Evolutionary conservation across 1,140 invertebrate species (phyloP), one percentile per base, ranked within the genome.

Genomic region (Himalopsyche phryganea): DNA sequence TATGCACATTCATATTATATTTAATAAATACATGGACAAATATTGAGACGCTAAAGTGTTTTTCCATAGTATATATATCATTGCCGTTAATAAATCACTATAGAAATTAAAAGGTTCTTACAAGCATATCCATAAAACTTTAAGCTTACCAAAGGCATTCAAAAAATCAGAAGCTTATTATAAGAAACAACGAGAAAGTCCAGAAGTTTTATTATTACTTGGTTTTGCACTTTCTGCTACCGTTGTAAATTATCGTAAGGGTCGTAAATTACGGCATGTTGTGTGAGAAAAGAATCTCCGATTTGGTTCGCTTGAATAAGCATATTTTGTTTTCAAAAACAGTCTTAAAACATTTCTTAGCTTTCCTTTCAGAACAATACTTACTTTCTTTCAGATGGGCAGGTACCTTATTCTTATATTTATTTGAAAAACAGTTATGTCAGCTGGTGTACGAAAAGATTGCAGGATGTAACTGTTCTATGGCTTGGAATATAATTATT

Each of bases 161-260:
- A 52, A 35, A 20, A 20, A 19, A 10, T 13, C 19, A 28, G 20
- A 48, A 19, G 13, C 40, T 41, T 41, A 14, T 14, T 11, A 50
- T 2, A 36, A 14, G 28, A 50, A 50, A 50, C 48, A 50, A 50
- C 14, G 15, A 20, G 15, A 7, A n/a, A 2, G 48, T 38, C 38
- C 35, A 36, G 38, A 38, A 50, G 19, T 50, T 50, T 50, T 50
- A 50, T 36, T 17, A 17, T 14, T 36, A 2, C 19, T 35, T 32
- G 48, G 35, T 38, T 50, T 20, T 15, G 15, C 38, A 50, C 48
- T 50, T 36, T 36, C 33, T 36, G 36, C 28, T 18, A 38, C 35
- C 15, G 48, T 50, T 38, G 10, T 50, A 50, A 50, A 50, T 50
- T 50, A 50, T 50, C 19, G 13, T 18, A 14, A 13, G 14, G 6